Conservation (phyloP, 1,140 invertebrate genomes). For the Sminthurinus signatus region DNA sequence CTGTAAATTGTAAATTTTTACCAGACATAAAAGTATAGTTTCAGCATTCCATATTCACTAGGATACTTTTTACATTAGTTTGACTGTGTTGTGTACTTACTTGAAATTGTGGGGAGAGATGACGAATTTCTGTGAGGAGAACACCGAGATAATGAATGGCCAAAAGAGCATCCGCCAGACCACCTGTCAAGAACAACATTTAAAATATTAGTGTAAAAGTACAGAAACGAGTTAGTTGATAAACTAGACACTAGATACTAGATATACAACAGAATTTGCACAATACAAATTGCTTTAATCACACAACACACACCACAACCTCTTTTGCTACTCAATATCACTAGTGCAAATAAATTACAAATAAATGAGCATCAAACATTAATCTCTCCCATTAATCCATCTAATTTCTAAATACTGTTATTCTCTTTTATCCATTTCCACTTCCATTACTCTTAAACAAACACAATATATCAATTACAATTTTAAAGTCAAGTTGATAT, state of each 20-base stretch:
- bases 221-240: not conserved
- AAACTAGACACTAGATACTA: too few relatives aligned
- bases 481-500: too few relatives aligned
- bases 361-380: not conserved
- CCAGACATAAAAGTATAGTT: not conserved
- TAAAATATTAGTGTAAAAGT: not conserved
- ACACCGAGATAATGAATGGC: conserved; percentile 94
- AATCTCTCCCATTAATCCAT: not conserved
- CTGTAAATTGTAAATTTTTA: not conserved
- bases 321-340: too few relatives aligned
- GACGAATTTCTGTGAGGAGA: conserved; percentile 83
- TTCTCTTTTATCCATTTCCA: not conserved
- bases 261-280: too few relatives aligned
- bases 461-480: too few relatives aligned
- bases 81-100: too few relatives aligned
- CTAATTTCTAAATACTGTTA: too few relatives aligned
- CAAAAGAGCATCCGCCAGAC: conserved; percentile 67
- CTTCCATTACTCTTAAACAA: too few relatives aligned
- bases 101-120: conserved; percentile 81
- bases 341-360: conserved; percentile 5
- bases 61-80: too few relatives aligned
- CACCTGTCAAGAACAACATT: conserved; percentile 5
- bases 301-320: not conserved
- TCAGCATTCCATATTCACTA: not conserved
- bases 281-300: too few relatives aligned